Conservation (phyloP, 2,113 vertebrate genomes). For the Crotalus horridus region DNA sequence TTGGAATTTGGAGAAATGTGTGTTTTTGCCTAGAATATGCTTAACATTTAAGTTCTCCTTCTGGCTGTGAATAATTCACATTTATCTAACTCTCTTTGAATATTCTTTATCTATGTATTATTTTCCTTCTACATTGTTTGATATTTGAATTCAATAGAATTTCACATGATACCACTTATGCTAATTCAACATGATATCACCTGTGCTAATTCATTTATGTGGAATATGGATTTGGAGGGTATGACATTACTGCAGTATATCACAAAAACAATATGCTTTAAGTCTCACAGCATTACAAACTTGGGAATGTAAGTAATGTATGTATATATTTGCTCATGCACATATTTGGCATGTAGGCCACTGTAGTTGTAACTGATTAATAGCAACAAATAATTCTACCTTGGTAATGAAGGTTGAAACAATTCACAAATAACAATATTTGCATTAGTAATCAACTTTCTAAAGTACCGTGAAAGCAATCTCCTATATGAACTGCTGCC, state of each 20-base stretch:
- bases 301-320: not conserved
- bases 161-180: constrained; percentile 35
- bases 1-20: not conserved
- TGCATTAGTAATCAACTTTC: not conserved
- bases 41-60: not conserved
- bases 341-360: not conserved
- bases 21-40: not conserved
- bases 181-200: constrained; percentile 43
- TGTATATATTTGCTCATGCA: not conserved
- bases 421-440: not conserved
- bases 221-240: constrained; percentile 7
- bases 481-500: not conserved
- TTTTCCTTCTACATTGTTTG: not conserved
- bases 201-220: constrained; percentile 48
- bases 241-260: constrained; percentile 50
- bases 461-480: not conserved
- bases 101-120: not conserved
- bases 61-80: not conserved
- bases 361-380: not conserved
- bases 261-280: constrained; percentile 24
- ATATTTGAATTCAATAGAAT: constrained; percentile 33
- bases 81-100: not conserved
- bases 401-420: not conserved
- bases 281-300: not conserved
- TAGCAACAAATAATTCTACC: not conserved